These are phyloP conservation scores for Lacanobia oleracea DNA, from an alignment of 2,888 invertebrate genomes.

Conservation along the genomic window DNA sequence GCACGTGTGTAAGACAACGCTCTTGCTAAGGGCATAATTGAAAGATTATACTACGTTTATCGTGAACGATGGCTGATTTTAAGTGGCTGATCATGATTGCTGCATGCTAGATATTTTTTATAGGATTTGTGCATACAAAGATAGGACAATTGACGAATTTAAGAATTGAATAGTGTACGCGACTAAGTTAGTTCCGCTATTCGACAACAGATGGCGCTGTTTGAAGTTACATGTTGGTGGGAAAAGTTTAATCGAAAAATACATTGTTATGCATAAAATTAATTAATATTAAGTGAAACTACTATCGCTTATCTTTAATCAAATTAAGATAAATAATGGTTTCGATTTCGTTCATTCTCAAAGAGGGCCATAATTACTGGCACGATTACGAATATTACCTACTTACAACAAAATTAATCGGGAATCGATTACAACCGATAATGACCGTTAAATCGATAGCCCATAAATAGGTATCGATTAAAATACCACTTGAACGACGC, in stretches of 20 bases:
- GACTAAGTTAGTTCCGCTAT: constrained; percentile 68
- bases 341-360: constrained; percentile 28
- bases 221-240: not conserved
- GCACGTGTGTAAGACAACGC: constrained; percentile 18
- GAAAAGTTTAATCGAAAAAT: not conserved
- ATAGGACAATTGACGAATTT: no score
- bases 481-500: constrained; percentile 50
- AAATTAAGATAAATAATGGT: constrained; percentile 44
- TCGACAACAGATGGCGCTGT: constrained; percentile 81
- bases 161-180: not conserved
- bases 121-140: not conserved
- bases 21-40: constrained; percentile 31
- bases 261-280: constrained; percentile 46
- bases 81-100: not conserved
- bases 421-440: constrained; percentile 61
- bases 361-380: constrained; percentile 58
- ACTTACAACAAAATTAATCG: constrained; percentile 50
- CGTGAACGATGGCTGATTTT: not conserved
- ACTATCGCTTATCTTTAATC: constrained; percentile 47
- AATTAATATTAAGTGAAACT: constrained; percentile 43
- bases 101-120: not conserved
- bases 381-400: constrained; percentile 42
- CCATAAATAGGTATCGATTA: constrained; percentile 71
- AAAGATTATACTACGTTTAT: constrained; percentile 34
- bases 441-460: constrained; percentile 68